Base-by-base conservation (phyloP, 2,113 vertebrate genomes). In the Menura novaehollandiae region DNA sequence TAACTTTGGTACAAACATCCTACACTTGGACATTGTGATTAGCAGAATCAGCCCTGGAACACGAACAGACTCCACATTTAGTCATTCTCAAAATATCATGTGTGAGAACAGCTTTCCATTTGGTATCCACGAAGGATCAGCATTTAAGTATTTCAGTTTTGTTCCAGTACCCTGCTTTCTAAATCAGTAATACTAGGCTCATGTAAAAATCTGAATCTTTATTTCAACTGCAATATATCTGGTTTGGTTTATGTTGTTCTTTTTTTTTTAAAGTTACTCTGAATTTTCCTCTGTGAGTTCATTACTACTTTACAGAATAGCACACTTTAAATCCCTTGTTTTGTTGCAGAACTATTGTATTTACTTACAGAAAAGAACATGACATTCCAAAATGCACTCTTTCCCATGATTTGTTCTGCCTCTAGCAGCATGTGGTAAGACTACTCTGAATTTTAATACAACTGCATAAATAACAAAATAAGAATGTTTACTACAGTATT, bases 361-460 rank as follows among this genome's bases (percentile, higher is more conserved):
- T 94, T 98, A 97, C 77, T 96, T 95, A 97, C n/a, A 84, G 80
- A 94, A 97, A 96, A 95, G 74, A 97, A 96, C 68, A 93, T 27
- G 33, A 91, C 73, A 95, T 98, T 97, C 66, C 82, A 91, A 96
- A 97, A 94, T 63, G 35, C 63, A 58, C 55, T 93, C 76, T 95
- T 97, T 78, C 73, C 71, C 67, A 92, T 77, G 81, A 94, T 94
- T 93, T 94, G 44, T 56, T 94, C 81, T 97, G 92, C 68, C 39
- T 97, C 62, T 84, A 91, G 77, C 73, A 96, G 91, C 85, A 92
- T 66, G 66, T 60, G 56, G 62, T 74, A 92, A 67, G 53, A 96
- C 60, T 85, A 90, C 12, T 87, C 78, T 88, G 93, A 63, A 78
- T 76, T 89, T 89, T 84, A 89, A 95, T 51, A 69, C 16, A 92